phyloP scores from a whole-genome alignment of 2,888 invertebrate species.

The Platypus cylindrus region DNA sequence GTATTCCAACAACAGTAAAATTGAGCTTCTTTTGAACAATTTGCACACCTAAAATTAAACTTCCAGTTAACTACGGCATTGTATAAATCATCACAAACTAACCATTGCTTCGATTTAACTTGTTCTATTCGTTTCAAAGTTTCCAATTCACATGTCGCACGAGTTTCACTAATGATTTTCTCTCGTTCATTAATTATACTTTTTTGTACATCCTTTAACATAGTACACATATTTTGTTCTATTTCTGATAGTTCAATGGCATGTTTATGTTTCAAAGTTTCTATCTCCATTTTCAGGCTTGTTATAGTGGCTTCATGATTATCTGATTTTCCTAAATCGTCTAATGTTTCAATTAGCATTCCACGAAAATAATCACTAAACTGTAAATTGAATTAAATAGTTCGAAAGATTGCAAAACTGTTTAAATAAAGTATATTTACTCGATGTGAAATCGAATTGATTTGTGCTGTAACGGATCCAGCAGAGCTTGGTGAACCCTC shows the following conservation, averaged over 20 bases:
- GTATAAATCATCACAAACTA: no score
- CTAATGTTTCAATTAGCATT: constrained; percentile 53
- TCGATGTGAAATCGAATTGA: constrained; percentile 33
- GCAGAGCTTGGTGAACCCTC: constrained; percentile 29
- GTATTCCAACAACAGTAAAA: constrained; percentile 97
- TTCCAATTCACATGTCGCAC: constrained; percentile 54
- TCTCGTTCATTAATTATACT: constrained; percentile 44
- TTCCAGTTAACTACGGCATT: no score
- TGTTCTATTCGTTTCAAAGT: constrained; percentile 58
- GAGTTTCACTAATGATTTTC: constrained; percentile 50
- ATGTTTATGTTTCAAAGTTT: constrained; percentile 57
- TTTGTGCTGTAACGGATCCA: constrained; percentile 27
- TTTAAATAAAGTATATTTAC: constrained; percentile 20
- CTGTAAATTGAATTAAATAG: no score
- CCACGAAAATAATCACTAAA: constrained; percentile 57
- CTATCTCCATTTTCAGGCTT: constrained; percentile 52
- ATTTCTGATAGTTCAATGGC: constrained; percentile 59
- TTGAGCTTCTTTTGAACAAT: constrained; percentile 76
- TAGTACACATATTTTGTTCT: constrained; percentile 29
- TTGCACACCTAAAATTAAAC: constrained; percentile 51
- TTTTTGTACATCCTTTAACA: constrained; percentile 31
- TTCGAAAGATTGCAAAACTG: constrained; percentile 14
- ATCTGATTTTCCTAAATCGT: constrained; percentile 45
- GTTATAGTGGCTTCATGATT: constrained; percentile 46
- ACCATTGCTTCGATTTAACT: constrained; percentile 83